Base-by-base conservation (phyloP, 2,888 invertebrate genomes). In the Pelosia muscerda region DNA sequence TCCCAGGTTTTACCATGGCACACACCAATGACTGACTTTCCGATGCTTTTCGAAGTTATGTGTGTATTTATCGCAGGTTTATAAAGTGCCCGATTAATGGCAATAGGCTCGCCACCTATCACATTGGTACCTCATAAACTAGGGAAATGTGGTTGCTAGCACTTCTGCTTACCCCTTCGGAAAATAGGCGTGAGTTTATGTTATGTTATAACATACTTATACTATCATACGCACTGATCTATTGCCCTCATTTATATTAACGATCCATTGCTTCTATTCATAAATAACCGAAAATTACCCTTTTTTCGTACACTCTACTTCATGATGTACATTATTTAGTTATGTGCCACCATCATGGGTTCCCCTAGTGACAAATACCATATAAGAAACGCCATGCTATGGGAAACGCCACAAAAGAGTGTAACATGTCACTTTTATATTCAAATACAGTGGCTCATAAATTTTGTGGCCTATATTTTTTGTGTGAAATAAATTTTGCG, bases 341-440 rank as follows among this genome's bases (percentile, higher is more conserved):
- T 69, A 66, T 57, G 63, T 59, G 13, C 38, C 34, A 56, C 38
- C 63, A 71, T 74, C 63, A 65, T 68, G 71, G 38, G 53, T 59
- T 23, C 60, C 71, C 57, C 65, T 62, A 10, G 59, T 68, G 67
- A 70, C 69, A 76, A 78, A 76, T 75, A 28, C 34, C 55, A 55
- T 67, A 66, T 64, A 72, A 70, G 69, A 68, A 65, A 62, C 53
- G 53, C 64, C 49, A 31, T 28, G 56, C 59, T 22, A 65, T 63
- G 59, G 56, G 55, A 69, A 66, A 65, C 70, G 67, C 66, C 69
- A 69, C n/a, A 28, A 62, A 65, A 73, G 73, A 72, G 73, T 72
- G 69, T 71, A 53, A 60, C 68, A 62, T 78, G 78, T 79, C 80
- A 74, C 69, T 78, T 74, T 62, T 71, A 71, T 75, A 80, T 80